Evolutionary conservation across 2,888 invertebrate genomes (phyloP), one percentile per base, ranked within the genome.

Genomic region (Melanargia galathea): DNA sequence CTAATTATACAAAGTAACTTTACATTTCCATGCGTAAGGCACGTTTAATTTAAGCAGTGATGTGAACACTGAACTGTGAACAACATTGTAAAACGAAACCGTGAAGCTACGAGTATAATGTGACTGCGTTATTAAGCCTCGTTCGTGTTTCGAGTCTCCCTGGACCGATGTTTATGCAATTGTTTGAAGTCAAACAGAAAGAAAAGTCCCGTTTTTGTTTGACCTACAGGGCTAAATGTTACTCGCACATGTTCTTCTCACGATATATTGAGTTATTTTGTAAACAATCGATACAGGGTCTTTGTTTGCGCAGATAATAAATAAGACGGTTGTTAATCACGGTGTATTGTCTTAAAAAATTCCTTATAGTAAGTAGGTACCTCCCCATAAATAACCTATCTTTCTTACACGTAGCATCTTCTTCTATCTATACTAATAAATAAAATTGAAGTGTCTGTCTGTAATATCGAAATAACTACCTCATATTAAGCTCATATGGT

Each of bases 111-210:
- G n/a, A n/a, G n/a, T 68, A 69, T 69, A 70, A 64, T 86, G 88
- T 87, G 87, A 87, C 83, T 79, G 69, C 62, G 77, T 79, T 87
- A 77, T 84, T 82, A 84, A 87, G 77, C 71, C 75, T 73, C 74
- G 71, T 64, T 66, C 71, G 69, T 72, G 65, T 69, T 68, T 57
- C 35, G 67, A 62, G 43, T 54, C 60, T 68, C 67, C 62, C 63
- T 60, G 67, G 68, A 63, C 68, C 66, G 66, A 75, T 74, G 72
- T 70, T 73, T 72, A 73, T 73, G 73, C 75, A 75, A 73, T 73
- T 76, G 74, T 74, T 75, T 74, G 68, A 73, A 73, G 70, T 74
- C 73, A 71, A 74, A 74, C 71, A 72, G 70, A 38, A n/a, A 64
- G 65, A 67, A 70, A 73, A 73, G 73, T 71, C 70, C 73, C 75